Evolutionary conservation across 2,888 invertebrate genomes (phyloP).

Genomic region (Drosophila diplacantha): DNA sequence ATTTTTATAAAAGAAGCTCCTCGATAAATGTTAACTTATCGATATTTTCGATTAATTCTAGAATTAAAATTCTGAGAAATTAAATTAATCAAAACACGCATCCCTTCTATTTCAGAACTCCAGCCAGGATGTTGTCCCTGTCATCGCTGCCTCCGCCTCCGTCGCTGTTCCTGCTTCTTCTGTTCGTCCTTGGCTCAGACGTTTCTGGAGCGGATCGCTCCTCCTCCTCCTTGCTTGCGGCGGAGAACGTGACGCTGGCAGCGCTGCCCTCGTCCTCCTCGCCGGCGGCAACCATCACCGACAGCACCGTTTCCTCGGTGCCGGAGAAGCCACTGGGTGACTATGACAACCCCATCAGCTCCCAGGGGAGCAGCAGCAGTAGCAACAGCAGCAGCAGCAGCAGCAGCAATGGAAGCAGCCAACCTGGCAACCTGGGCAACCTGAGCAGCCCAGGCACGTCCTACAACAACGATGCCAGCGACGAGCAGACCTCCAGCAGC

Average conservation of each 20-base stretch:
- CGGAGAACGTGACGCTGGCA: slow-evolving; percentile 59
- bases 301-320: slow-evolving; percentile 46
- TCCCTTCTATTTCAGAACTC: slow-evolving; percentile 11
- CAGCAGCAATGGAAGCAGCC: slow-evolving; percentile 11
- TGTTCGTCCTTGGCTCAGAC: slow-evolving; percentile 10
- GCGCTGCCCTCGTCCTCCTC: slow-evolving; percentile 14
- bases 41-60: no score
- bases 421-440: slow-evolving; percentile 1
- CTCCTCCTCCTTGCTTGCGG: slow-evolving; percentile 28
- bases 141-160: slow-evolving; percentile 44
- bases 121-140: slow-evolving; percentile 45
- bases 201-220: slow-evolving; percentile 19
- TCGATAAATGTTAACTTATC: no score
- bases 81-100: background rate
- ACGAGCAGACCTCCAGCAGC: slow-evolving; percentile 39
- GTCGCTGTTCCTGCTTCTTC: slow-evolving; percentile 35
- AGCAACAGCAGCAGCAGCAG: background rate
- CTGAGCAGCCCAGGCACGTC: slow-evolving; percentile 4
- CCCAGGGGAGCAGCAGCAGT: slow-evolving; percentile 4
- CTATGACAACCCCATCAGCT: slow-evolving; percentile 1
- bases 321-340: slow-evolving; percentile 13
- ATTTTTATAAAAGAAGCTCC: no score
- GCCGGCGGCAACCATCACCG: slow-evolving; percentile 15
- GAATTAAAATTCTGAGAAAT: no score
- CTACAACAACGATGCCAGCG: slow-evolving; percentile 44